Evolutionary conservation across 2,797 vertebrate species (phyloP), one percentile per base, ranked within the genome.

Genomic region (Hydrolagus colliei): DNA sequence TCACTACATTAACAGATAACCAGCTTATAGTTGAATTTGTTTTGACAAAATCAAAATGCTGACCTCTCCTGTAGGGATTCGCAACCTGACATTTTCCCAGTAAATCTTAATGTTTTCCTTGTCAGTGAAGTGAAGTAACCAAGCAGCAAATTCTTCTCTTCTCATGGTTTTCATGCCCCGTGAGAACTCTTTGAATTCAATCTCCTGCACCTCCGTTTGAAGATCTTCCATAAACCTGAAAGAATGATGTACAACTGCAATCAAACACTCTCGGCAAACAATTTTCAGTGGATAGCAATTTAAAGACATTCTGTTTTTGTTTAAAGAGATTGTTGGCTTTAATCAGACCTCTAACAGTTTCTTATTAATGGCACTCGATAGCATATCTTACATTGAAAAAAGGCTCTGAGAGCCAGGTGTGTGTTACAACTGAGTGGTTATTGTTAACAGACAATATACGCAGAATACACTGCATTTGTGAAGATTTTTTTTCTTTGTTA

Each of bases 111-210:
- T 98, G 92, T 98, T 93, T 91, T 97, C 96, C 88, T 96, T 96
- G 22, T 97, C 95, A 68, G 97, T 98, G 92, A 97, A 99, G 89
- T 97, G 96, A 18, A 99, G 94, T n/a, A 99, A 92, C 98, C 98
- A 99, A 67, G 96, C 96, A 0, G 95, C 97, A 90, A 99, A 99
- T 90, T 99, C 97, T 87, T 99, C 98, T 88, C 97, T 96, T 16
- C 97, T 94, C 97, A 99, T 98, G 88, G 95, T 96, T 77, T 90
- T 94, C 94, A 99, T 94, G 20, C 98, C 98, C 91, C 93, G 98
- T 22, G 98, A 98, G 92, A 99, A 99, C 90, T 96, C 96, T 22
- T 95, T 91, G 90, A 99, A 99, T 92, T 99, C 97, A 96, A 98
- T 97, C 93, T 97, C 97, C 90, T 99, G 97, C 62, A 99, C 93